Evolutionary conservation across 1,140 invertebrate species (phyloP).

Genomic region (Whitmania pigra): DNA sequence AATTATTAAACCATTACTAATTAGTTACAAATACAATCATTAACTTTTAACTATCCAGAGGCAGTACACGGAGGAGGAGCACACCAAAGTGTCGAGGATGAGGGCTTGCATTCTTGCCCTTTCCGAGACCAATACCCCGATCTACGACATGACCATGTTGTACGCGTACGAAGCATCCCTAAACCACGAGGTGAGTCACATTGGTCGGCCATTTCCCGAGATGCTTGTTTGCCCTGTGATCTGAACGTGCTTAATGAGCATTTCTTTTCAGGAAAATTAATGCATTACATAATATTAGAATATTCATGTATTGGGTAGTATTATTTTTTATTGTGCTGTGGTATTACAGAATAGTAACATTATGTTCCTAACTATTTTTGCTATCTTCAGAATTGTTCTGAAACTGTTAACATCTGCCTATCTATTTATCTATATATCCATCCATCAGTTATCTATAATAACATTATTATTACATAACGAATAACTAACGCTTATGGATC

Average conservation of each 20-base stretch:
- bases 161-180: constrained; percentile 79
- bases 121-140: constrained; percentile 66
- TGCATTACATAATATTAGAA: background rate
- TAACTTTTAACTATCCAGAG: constrained; percentile 11
- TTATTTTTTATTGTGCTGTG: constrained; percentile 1
- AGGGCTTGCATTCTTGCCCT: constrained; percentile 78
- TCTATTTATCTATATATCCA: too few relatives aligned
- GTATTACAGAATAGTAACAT: constrained; percentile 27
- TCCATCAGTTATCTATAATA: too few relatives aligned
- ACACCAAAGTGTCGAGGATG: constrained; percentile 70
- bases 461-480: too few relatives aligned
- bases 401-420: too few relatives aligned
- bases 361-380: too few relatives aligned
- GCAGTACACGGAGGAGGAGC: constrained; percentile 43
- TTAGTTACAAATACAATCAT: background rate
- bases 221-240: constrained; percentile 18
- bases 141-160: constrained; percentile 81
- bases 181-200: constrained; percentile 54
- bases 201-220: constrained; percentile 26
- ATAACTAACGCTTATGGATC: too few relatives aligned
- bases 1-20: too few relatives aligned
- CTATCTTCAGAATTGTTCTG: too few relatives aligned
- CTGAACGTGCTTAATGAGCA: constrained; percentile 2
- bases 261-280: background rate
- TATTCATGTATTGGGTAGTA: background rate